Conservation (phyloP, 1,140 invertebrate genomes). For the Pteromalus puparum region DNA sequence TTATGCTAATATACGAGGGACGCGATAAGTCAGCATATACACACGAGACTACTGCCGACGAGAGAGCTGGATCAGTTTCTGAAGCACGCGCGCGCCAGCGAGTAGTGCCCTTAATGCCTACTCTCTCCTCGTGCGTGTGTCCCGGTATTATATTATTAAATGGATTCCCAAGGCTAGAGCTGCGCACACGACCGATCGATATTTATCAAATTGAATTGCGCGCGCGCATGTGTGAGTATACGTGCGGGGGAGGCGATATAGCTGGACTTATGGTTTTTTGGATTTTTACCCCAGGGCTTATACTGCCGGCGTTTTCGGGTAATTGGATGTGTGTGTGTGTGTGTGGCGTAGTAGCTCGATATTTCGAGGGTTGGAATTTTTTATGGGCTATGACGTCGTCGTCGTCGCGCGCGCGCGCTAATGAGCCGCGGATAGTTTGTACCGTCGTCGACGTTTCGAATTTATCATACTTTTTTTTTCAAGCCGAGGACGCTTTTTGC, state of each 20-base stretch:
- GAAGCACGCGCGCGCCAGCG: not conserved
- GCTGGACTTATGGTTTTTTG: too few relatives aligned
- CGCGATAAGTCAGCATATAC: constrained; percentile 56
- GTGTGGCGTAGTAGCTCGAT: too few relatives aligned
- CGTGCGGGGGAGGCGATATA: not conserved
- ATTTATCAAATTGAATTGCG: constrained; percentile 72
- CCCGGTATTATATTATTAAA: constrained; percentile 67
- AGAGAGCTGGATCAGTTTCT: not conserved
- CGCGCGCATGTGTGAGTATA: constrained; percentile 21
- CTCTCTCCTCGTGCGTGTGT: constrained; percentile 9
- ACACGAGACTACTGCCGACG: not conserved
- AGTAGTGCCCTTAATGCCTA: not conserved
- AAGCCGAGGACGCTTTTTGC: too few relatives aligned
- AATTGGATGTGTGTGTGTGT: too few relatives aligned
- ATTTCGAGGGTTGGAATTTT: too few relatives aligned
- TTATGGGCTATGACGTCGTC: too few relatives aligned
- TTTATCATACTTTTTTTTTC: too few relatives aligned
- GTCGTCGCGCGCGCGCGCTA: too few relatives aligned
- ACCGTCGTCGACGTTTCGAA: too few relatives aligned
- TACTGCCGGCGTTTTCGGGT: too few relatives aligned
- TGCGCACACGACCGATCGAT: constrained; percentile 65
- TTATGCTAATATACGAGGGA: constrained; percentile 69
- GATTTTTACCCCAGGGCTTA: too few relatives aligned
- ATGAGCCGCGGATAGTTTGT: too few relatives aligned
- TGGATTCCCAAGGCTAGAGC: constrained; percentile 67